Percentiles rank a stretch among this genome's conserved stretches.
phyloP scores from a whole-genome alignment of 2,797 vertebrate species.

The Falco columbarius region DNA sequence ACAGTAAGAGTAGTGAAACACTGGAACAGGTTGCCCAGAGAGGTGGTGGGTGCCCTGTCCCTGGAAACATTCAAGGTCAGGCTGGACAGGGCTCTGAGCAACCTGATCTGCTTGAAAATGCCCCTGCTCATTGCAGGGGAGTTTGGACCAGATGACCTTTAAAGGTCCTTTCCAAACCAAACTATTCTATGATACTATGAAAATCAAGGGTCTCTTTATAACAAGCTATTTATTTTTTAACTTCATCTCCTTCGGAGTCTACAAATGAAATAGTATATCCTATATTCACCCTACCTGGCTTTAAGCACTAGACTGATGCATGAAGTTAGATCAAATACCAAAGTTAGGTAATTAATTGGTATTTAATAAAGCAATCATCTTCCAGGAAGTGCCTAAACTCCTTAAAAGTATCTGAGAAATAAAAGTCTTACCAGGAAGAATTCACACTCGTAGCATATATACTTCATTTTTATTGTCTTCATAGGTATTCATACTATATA shows the following conservation, averaged over 20 bases:
- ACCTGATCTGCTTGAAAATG: background rate
- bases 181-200: background rate
- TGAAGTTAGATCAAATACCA: background rate
- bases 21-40: background rate
- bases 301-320: background rate
- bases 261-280: background rate
- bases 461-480: background rate
- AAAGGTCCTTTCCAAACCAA: background rate
- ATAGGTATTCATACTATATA: background rate
- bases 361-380: background rate
- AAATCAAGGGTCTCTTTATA: background rate
- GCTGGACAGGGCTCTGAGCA: background rate
- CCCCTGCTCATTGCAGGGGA: background rate
- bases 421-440: background rate
- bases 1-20: rapidly evolving
- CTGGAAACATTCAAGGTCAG: background rate
- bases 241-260: background rate
- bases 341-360: background rate
- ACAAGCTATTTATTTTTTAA: background rate
- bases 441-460: background rate
- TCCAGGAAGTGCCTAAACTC: background rate
- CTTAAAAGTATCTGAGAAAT: background rate
- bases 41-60: background rate
- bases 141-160: background rate
- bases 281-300: background rate